Evolutionary conservation across 35 echinoderm and acorn worm genomes (phyloP).

Genomic region (Apostichopus californicus): DNA sequence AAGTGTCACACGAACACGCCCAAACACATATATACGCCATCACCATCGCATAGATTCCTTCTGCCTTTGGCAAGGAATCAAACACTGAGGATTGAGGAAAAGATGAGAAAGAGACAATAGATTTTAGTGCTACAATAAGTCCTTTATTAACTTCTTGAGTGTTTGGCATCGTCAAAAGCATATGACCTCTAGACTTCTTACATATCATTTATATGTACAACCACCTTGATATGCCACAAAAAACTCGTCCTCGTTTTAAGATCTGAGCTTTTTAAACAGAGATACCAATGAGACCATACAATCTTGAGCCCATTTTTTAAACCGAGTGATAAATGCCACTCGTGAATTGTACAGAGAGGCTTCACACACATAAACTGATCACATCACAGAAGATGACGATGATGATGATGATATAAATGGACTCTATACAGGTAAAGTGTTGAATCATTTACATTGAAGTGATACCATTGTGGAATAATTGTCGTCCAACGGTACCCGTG

Average conservation of each 20-base stretch:
- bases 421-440: slow-evolving; percentile 22
- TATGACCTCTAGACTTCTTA: slow-evolving; percentile 17
- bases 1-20: too few relatives aligned
- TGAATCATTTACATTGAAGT: slow-evolving; percentile 15
- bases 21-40: too few relatives aligned
- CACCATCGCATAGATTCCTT: too few relatives aligned
- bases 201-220: slow-evolving; percentile 49
- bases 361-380: slow-evolving; percentile 14
- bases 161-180: slow-evolving; percentile 38
- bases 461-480: neutral
- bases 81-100: neutral
- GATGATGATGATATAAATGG: neutral
- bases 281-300: neutral
- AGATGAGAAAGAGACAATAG: neutral
- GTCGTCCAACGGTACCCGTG: neutral
- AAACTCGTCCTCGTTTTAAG: neutral
- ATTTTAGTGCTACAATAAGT: slow-evolving; percentile 43
- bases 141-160: slow-evolving; percentile 44
- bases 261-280: neutral
- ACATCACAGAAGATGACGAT: neutral
- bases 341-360: neutral
- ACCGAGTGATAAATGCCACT: neutral
- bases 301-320: neutral
- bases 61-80: too few relatives aligned
- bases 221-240: slow-evolving; percentile 40